These are phyloP conservation scores for Anoplolepis gracilipes DNA, from an alignment of 1,140 invertebrate species.

Conservation along the genomic window DNA sequence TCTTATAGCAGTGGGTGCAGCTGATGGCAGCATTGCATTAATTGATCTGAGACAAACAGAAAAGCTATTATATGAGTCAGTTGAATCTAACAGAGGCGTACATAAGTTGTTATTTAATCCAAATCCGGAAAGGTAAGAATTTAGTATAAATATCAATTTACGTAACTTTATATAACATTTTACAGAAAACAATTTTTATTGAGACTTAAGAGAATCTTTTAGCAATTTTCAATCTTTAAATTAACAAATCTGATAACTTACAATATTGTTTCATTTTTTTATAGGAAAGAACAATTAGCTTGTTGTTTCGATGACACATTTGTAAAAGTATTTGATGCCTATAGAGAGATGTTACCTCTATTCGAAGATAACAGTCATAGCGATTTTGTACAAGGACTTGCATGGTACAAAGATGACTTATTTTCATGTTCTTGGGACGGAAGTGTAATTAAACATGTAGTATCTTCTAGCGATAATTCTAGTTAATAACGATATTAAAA, in stretches of 20 bases:
- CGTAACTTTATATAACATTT: constrained; percentile 6
- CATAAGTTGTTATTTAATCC: constrained; percentile 80
- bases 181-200: neutral
- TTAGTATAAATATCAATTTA: constrained; percentile 19
- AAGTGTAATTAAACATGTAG: constrained; percentile 74
- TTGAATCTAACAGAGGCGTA: constrained; percentile 71
- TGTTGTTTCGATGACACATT: constrained; percentile 78
- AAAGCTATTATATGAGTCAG: constrained; percentile 56
- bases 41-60: constrained; percentile 78
- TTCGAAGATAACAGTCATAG: constrained; percentile 76
- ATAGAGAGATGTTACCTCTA: constrained; percentile 67
- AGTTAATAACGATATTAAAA: constrained; percentile 22
- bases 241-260: neutral
- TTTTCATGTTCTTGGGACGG: constrained; percentile 83
- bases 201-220: neutral
- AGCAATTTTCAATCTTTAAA: neutral
- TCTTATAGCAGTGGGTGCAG: constrained; percentile 77
- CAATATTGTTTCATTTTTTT: constrained; percentile 44
- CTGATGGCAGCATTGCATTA: constrained; percentile 75
- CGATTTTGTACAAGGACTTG: constrained; percentile 82
- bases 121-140: constrained; percentile 77
- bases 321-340: constrained; percentile 78
- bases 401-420: constrained; percentile 80
- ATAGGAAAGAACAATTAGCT: constrained; percentile 77
- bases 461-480: neutral